A percentile compares a stretch with the other conserved stretches of the same genome.
Evolutionary conservation across 2,797 vertebrate genomes (phyloP).

Genomic region (Adrianichthys oophorus): DNA sequence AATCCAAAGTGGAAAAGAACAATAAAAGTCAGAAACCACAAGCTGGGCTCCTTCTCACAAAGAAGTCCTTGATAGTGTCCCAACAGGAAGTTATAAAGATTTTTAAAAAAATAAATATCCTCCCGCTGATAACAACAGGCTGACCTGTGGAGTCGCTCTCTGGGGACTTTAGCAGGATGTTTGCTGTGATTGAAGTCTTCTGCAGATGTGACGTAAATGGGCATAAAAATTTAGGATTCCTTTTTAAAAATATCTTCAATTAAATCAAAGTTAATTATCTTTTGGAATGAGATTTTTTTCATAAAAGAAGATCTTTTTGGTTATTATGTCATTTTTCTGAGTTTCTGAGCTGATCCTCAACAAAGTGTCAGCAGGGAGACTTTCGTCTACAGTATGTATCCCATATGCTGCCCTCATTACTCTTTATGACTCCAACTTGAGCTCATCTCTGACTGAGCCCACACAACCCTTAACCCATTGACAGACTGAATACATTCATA

Average conservation of each 20-base stretch:
- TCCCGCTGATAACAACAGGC: slow-evolving; percentile 5
- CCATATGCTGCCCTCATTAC: slow-evolving; percentile 39
- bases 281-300: slow-evolving; percentile 3
- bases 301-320: slow-evolving; percentile 11
- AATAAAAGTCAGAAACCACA: background rate
- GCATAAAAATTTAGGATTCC: slow-evolving; percentile 6
- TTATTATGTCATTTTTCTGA: slow-evolving; percentile 24
- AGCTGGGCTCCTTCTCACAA: slow-evolving; percentile 8
- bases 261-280: slow-evolving; percentile 14
- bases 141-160: slow-evolving; percentile 17
- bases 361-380: slow-evolving; percentile 28
- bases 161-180: slow-evolving; percentile 24
- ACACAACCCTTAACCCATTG: slow-evolving; percentile 21
- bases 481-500: slow-evolving; percentile 50
- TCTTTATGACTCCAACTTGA: slow-evolving; percentile 32
- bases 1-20: background rate
- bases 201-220: slow-evolving; percentile 10
- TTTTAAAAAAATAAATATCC: slow-evolving; percentile 23
- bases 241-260: no score
- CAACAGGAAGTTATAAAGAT: slow-evolving; percentile 38
- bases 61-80: slow-evolving; percentile 39
- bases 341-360: slow-evolving; percentile 9
- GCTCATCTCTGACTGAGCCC: slow-evolving; percentile 20
- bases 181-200: slow-evolving; percentile 12
- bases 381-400: slow-evolving; percentile 18